These are phyloP conservation scores for Miltochrista miniata DNA, from an alignment of 2,888 invertebrate genomes.

Conservation along the genomic window DNA sequence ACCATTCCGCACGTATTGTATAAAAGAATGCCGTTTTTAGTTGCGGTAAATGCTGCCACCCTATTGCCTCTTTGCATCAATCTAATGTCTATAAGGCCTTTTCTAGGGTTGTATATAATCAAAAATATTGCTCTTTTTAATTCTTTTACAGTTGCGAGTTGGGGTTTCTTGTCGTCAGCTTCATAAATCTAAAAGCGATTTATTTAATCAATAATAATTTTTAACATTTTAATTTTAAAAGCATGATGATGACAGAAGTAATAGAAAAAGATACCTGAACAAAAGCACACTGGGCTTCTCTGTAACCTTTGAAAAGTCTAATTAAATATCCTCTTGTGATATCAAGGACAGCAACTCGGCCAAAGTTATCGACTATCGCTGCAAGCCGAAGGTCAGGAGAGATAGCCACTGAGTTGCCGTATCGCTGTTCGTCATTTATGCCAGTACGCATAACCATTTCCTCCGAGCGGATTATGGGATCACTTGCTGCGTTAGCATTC, in stretches of 20 bases:
- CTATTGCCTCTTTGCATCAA: slow-evolving; percentile 94
- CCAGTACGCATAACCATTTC: slow-evolving; percentile 91
- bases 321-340: slow-evolving; percentile 90
- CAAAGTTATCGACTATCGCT: slow-evolving; percentile 92
- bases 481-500: slow-evolving; percentile 53
- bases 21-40: slow-evolving; percentile 91
- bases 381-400: slow-evolving; percentile 92
- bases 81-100: slow-evolving; percentile 97
- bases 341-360: slow-evolving; percentile 94
- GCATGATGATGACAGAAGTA: neutral
- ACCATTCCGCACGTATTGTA: slow-evolving; percentile 92
- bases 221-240: neutral
- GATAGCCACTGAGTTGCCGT: slow-evolving; percentile 87
- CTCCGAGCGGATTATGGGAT: slow-evolving; percentile 86
- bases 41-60: slow-evolving; percentile 95
- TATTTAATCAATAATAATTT: neutral
- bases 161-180: slow-evolving; percentile 69
- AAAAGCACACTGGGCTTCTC: slow-evolving; percentile 98
- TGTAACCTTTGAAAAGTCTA: slow-evolving; percentile 97
- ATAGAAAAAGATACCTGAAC: slow-evolving; percentile 85
- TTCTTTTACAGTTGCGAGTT: slow-evolving; percentile 68
- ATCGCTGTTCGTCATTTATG: slow-evolving; percentile 90
- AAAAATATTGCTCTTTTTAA: slow-evolving; percentile 90
- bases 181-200: slow-evolving; percentile 69
- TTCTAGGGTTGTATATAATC: slow-evolving; percentile 95